phyloP scores from a whole-genome alignment of 2,797 vertebrate genomes.

The Acipenser ruthenus region DNA sequence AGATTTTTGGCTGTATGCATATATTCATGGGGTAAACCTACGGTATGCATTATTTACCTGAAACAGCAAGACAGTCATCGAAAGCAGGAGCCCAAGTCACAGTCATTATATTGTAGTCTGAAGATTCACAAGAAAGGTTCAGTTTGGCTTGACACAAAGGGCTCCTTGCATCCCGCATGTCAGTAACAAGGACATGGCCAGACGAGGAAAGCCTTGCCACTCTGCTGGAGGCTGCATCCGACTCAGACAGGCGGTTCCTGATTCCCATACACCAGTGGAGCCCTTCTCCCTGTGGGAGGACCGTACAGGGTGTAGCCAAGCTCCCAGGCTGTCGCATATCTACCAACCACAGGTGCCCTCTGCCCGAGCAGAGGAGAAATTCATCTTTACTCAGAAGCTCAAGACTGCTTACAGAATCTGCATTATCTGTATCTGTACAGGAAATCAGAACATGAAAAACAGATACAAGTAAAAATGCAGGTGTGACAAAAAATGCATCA shows the following conservation, averaged over 20 bases:
- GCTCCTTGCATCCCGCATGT: conserved; percentile 48
- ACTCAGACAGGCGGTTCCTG: conserved; percentile 16
- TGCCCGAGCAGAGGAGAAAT: conserved; percentile 53
- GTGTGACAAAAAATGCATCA: too few relatives aligned
- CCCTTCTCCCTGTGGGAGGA: background rate
- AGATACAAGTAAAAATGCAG: too few relatives aligned
- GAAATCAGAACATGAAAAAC: background rate
- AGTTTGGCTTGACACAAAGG: conserved; percentile 44
- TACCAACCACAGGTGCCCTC: conserved; percentile 55
- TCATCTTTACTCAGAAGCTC: conserved; percentile 52
- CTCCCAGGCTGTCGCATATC: conserved; percentile 53
- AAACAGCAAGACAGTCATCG: conserved; percentile 59
- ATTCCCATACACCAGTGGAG: conserved; percentile 51
- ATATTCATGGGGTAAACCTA: too few relatives aligned
- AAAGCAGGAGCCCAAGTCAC: conserved; percentile 76
- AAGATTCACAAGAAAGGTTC: conserved; percentile 19
- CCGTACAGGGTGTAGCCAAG: conserved; percentile 18
- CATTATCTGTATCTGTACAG: conserved; percentile 25
- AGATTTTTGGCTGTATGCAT: too few relatives aligned
- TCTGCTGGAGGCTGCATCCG: conserved; percentile 22
- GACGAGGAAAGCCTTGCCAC: conserved; percentile 61
- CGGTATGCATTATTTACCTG: conserved; percentile 56
- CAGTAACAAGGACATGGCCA: conserved; percentile 57
- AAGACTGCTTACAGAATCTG: conserved; percentile 55
- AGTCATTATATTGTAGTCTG: conserved; percentile 36